Base-by-base conservation (phyloP, 2,113 vertebrate genomes). In the Clupea harengus region DNA sequence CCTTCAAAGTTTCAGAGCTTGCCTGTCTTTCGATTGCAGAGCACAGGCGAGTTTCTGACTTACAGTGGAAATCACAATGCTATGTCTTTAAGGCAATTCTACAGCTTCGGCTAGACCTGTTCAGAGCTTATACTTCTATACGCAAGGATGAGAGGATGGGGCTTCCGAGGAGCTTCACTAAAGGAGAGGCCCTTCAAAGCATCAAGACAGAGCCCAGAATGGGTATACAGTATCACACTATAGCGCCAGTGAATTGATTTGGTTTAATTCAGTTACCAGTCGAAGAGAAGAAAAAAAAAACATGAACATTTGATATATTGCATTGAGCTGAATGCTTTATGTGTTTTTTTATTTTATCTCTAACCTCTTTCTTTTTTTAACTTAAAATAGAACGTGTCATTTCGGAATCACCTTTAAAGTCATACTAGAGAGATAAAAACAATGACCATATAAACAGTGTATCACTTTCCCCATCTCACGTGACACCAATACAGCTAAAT, bases 41-140 rank as follows among this genome's bases (percentile, higher is more conserved):
- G 64, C 64, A 67, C 64, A 67, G 64, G 64, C 64, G n/a, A n/a
- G 64, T 67, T 67, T 67, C n/a, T 1, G 64, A 25, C 64, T 67
- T 67, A 67, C 7, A 67, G 64, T 67, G 64, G 64, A 28, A 67
- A 67, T 67, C 64, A 67, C 64, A 67, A 67, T 83, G 82, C 83
- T 85, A 85, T 85, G 83, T 80, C 45, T 80, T 89, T 90, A 91
- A 91, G 90, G 90, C 89, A 88, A 85, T 89, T 87, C 86, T 87
- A 85, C 84, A 84, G 84, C 81, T 85, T 25, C 44, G 81, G 85
- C 81, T 72, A 84, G 57, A 67, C 87, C 81, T 81, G 88, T 85
- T 85, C 64, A 83, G 83, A 83, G 85, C 72, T 81, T 83, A 85
- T 32, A 64, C 54, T 83, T 89, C 83, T 86, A 84, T 86, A 84